Conservation (phyloP, 2,113 vertebrate species). For the Edolisoma coerulescens region DNA sequence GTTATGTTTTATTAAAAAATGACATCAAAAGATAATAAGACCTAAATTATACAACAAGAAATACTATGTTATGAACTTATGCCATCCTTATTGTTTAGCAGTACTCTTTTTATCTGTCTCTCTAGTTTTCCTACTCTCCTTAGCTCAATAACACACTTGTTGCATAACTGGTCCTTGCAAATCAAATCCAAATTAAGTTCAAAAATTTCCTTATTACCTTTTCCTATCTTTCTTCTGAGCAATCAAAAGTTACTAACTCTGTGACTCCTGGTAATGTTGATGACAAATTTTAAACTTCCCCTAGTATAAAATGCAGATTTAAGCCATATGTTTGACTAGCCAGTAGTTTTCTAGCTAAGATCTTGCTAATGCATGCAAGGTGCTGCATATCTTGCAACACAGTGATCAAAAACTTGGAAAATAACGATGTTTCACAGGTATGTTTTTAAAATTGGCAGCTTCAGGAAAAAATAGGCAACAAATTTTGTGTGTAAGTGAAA, state of each 20-base stretch:
- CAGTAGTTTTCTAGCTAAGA: background rate
- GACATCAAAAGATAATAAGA: background rate
- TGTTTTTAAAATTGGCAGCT: background rate
- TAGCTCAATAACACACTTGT: background rate
- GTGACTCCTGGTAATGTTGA: background rate
- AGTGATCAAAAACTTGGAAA: background rate
- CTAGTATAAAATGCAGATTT: background rate
- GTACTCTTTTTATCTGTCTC: background rate
- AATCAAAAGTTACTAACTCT: background rate
- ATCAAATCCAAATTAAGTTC: background rate
- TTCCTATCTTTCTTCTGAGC: background rate
- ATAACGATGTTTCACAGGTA: background rate
- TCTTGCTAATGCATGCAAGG: background rate
- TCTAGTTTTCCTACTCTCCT: background rate
- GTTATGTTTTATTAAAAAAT: background rate
- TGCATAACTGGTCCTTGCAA: background rate
- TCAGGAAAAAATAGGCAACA: background rate
- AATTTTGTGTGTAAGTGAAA: background rate
- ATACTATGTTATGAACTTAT: background rate
- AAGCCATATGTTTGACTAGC: background rate
- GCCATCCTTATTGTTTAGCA: background rate
- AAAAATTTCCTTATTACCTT: background rate
- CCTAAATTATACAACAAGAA: background rate
- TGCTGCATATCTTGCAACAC: background rate
- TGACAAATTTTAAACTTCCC: background rate